phyloP scores from a whole-genome alignment of 2,888 invertebrate genomes.

The Epicampocera succincta region DNA sequence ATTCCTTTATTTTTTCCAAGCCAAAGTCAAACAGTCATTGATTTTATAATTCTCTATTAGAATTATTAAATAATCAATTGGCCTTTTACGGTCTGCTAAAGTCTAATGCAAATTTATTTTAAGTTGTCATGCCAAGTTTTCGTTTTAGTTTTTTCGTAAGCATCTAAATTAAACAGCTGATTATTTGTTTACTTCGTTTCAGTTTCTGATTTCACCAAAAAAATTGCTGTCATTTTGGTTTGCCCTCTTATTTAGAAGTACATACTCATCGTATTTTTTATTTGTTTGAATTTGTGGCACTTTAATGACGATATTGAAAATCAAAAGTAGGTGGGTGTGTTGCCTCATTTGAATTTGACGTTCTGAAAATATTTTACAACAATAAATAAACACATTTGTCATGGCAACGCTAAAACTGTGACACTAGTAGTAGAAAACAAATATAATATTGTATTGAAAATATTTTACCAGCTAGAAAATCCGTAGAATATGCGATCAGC shows the following conservation, averaged over 20 bases:
- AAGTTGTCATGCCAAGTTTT: slow-evolving; percentile 37
- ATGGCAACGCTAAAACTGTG: not conserved
- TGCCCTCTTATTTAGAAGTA: slow-evolving; percentile 31
- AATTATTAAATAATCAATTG: slow-evolving; percentile 43
- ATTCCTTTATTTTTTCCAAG: not conserved
- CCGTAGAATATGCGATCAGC: no score
- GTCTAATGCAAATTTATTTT: slow-evolving; percentile 38
- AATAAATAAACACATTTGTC: not conserved
- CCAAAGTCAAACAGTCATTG: not conserved
- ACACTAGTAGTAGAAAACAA: not conserved
- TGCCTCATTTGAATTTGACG: slow-evolving; percentile 43
- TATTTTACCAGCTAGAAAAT: no score
- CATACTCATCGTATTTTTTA: no score
- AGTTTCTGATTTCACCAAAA: not conserved
- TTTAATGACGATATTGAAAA: slow-evolving; percentile 15
- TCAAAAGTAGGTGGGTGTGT: slow-evolving; percentile 54
- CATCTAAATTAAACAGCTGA: slow-evolving; percentile 38
- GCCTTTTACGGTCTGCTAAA: slow-evolving; percentile 30
- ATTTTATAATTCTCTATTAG: slow-evolving; percentile 8
- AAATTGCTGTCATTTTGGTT: slow-evolving; percentile 26
- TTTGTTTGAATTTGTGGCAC: slow-evolving; percentile 31
- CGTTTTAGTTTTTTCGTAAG: not conserved
- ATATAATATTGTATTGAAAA: not conserved
- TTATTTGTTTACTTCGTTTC: slow-evolving; percentile 12
- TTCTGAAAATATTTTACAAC: slow-evolving; percentile 18